These are phyloP conservation scores for Poeciliopsis occidentalis DNA, from an alignment of 2,113 vertebrate genomes.

Conservation along the genomic window DNA sequence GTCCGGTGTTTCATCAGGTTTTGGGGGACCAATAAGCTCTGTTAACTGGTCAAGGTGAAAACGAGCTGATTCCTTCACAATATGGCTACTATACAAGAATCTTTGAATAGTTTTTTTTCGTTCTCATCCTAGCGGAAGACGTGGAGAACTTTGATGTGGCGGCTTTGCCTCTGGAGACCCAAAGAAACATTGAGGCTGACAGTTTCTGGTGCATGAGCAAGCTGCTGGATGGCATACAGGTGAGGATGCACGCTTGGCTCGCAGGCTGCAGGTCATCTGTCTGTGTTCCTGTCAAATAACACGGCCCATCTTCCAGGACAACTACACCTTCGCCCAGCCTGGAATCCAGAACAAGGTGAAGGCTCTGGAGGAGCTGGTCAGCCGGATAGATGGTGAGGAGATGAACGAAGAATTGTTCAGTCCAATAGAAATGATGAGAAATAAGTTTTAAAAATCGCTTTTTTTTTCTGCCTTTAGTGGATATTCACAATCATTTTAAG, in stretches of 20 bases:
- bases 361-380: conserved; percentile 95
- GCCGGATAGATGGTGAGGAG: conserved; percentile 93
- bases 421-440: not conserved
- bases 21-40: too few species aligned
- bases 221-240: conserved; percentile 97
- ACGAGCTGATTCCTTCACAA: too few species aligned
- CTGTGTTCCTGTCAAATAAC: not conserved
- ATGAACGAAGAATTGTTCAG: not conserved
- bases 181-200: conserved; percentile 95
- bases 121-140: conserved; percentile 85
- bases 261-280: not conserved
- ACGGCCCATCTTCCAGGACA: conserved; percentile 81
- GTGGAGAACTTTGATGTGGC: conserved; percentile 96
- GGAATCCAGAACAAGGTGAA: conserved; percentile 99
- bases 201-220: conserved; percentile 99
- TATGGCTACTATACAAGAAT: too few species aligned
- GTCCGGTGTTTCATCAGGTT: too few species aligned
- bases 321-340: conserved; percentile 98
- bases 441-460: not conserved
- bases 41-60: too few species aligned
- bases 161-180: conserved; percentile 87
- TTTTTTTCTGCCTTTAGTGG: conserved; percentile 79
- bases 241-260: conserved; percentile 32
- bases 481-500: conserved; percentile 91
- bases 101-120: conserved; percentile 7